phyloP scores from a whole-genome alignment of 2,888 invertebrate genomes.

The Drosophila macrospina region DNA sequence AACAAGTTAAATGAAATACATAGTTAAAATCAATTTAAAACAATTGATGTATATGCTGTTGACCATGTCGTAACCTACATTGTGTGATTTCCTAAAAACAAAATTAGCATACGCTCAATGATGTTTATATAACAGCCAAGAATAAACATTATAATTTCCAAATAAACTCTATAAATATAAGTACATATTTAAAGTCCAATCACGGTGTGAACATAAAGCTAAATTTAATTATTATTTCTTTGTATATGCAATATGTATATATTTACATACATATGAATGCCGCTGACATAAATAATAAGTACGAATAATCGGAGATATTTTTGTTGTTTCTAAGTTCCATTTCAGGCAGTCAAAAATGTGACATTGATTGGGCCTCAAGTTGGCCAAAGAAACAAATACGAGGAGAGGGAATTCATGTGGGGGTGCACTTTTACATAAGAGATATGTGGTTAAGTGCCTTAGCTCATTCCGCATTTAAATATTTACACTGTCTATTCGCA shows the following conservation, averaged over 20 bases:
- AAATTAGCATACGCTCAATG: constrained; percentile 61
- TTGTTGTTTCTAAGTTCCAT: constrained; percentile 32
- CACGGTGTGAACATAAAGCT: constrained; percentile 71
- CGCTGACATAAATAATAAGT: constrained; percentile 73
- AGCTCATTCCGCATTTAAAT: constrained; percentile 62
- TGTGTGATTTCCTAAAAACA: constrained; percentile 38
- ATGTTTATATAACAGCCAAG: constrained; percentile 33
- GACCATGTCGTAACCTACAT: constrained; percentile 28
- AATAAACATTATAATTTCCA: constrained; percentile 39
- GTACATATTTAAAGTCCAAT: constrained; percentile 57
- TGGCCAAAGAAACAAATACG: constrained; percentile 34
- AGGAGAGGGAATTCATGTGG: constrained; percentile 31
- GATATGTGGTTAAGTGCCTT: constrained; percentile 31
- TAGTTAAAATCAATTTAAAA: neutral
- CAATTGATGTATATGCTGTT: constrained; percentile 15
- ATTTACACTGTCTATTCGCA: constrained; percentile 65
- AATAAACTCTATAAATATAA: constrained; percentile 36
- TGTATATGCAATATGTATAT: constrained; percentile 14
- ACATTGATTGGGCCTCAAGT: constrained; percentile 49
- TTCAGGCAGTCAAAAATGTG: constrained; percentile 46
- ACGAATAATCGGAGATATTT: constrained; percentile 19
- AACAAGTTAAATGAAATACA: too few relatives aligned
- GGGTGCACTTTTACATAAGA: constrained; percentile 41
- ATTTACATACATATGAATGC: constrained; percentile 31
- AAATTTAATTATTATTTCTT: constrained; percentile 70